A percentile compares a stretch with the other conserved stretches of the same genome.
phyloP scores from a whole-genome alignment of 2,888 invertebrate species.

The Pterobdella sp. region DNA sequence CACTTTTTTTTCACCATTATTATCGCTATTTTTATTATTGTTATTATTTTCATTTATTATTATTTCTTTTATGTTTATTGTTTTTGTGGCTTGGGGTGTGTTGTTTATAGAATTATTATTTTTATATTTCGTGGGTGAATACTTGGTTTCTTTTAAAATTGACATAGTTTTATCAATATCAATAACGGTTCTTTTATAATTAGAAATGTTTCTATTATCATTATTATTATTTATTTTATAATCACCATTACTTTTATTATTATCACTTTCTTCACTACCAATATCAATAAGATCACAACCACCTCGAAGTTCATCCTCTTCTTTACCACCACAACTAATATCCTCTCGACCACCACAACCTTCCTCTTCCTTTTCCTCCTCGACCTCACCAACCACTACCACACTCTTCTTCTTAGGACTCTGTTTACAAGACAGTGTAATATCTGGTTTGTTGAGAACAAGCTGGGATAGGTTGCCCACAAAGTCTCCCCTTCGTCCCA shows the following conservation, averaged over 20 bases:
- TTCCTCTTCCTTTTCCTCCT: not conserved
- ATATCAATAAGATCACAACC: not conserved
- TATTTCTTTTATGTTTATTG: not conserved
- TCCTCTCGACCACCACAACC: not conserved
- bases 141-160: not conserved
- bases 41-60: not conserved
- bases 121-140: too few relatives aligned
- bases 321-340: not conserved
- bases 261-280: not conserved
- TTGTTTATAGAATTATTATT: not conserved
- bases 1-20: not conserved
- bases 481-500: not conserved
- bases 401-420: not conserved
- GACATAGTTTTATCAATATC: not conserved
- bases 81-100: not conserved
- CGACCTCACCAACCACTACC: not conserved
- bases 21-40: not conserved
- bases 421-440: too few relatives aligned
- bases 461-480: constrained; percentile 4
- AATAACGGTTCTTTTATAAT: not conserved
- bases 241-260: not conserved
- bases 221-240: not conserved
- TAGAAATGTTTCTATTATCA: not conserved
- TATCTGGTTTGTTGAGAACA: too few relatives aligned
- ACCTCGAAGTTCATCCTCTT: not conserved